Conservation (phyloP, 2,888 invertebrate genomes). For the Neuroscelio doddi region DNA sequence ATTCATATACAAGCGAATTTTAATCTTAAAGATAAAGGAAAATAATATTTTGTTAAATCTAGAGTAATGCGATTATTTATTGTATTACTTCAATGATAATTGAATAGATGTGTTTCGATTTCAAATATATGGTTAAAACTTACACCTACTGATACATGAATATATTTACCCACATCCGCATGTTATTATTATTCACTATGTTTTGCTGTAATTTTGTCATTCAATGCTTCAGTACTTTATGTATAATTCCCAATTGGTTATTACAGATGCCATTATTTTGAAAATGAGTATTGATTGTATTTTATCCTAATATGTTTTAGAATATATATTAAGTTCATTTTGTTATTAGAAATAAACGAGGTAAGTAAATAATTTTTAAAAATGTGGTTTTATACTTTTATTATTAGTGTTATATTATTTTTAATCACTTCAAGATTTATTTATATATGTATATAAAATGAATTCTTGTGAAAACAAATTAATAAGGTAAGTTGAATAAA, state of each 20-base stretch:
- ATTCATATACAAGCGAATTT: constrained; percentile 10
- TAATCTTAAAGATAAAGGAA: constrained; percentile 41
- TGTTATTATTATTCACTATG: neutral
- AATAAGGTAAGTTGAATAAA: too few relatives aligned
- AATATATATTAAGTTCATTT: too few relatives aligned
- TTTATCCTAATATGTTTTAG: too few relatives aligned
- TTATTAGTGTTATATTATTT: too few relatives aligned
- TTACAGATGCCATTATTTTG: too few relatives aligned
- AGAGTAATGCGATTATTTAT: constrained; percentile 65
- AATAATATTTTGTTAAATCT: constrained; percentile 66
- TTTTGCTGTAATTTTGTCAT: neutral
- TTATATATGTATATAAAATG: too few relatives aligned
- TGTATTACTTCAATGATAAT: constrained; percentile 64
- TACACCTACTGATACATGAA: constrained; percentile 1
- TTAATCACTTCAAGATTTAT: too few relatives aligned
- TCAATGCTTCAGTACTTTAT: neutral
- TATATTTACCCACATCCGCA: neutral
- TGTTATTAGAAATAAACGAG: too few relatives aligned
- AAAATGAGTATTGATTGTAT: too few relatives aligned
- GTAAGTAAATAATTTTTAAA: too few relatives aligned
- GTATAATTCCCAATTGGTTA: neutral
- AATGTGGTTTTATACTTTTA: too few relatives aligned
- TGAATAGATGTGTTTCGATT: constrained; percentile 69
- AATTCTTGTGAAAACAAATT: too few relatives aligned
- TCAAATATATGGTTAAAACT: constrained; percentile 50